A percentile compares a stretch with the other conserved stretches of the same genome.
Conservation (phyloP, 2,113 vertebrate species). For the Corythaeola cristata region DNA sequence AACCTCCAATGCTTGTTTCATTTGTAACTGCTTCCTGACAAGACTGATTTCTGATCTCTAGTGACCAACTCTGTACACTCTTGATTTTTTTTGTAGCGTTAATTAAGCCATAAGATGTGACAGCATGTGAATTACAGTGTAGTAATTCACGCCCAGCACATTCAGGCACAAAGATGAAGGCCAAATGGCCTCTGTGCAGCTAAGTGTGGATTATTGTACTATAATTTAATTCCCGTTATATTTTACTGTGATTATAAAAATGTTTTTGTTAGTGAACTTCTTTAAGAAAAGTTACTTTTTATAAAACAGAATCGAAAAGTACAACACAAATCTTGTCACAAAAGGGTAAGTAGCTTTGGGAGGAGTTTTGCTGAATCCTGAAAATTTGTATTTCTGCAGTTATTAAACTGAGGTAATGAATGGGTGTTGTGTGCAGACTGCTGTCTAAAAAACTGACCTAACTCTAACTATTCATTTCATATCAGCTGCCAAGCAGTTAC, state of each 20-base stretch:
- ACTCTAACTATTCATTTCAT: not conserved
- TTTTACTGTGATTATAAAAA: constrained; percentile 27
- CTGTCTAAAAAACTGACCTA: not conserved
- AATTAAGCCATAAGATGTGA: constrained; percentile 11
- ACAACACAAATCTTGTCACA: not conserved
- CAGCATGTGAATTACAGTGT: constrained; percentile 40
- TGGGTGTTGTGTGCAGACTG: not conserved
- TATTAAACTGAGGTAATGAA: not conserved
- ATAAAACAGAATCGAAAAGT: not conserved
- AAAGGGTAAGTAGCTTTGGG: not conserved
- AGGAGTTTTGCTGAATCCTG: not conserved
- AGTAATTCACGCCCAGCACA: constrained; percentile 44
- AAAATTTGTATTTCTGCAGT: not conserved
- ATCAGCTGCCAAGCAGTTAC: not conserved
- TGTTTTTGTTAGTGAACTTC: constrained; percentile 6
- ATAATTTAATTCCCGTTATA: constrained; percentile 40
- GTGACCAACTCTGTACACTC: not conserved
- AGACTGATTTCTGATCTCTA: not conserved
- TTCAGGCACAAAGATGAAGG: constrained; percentile 35
- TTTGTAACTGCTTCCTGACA: not conserved
- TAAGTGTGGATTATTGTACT: constrained; percentile 35
- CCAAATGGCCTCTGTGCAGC: constrained; percentile 47
- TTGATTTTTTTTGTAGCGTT: not conserved
- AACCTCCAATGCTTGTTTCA: not conserved
- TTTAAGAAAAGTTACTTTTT: not conserved